Conservation (phyloP, 2,113 vertebrate species). For the Parotia lawesii region DNA sequence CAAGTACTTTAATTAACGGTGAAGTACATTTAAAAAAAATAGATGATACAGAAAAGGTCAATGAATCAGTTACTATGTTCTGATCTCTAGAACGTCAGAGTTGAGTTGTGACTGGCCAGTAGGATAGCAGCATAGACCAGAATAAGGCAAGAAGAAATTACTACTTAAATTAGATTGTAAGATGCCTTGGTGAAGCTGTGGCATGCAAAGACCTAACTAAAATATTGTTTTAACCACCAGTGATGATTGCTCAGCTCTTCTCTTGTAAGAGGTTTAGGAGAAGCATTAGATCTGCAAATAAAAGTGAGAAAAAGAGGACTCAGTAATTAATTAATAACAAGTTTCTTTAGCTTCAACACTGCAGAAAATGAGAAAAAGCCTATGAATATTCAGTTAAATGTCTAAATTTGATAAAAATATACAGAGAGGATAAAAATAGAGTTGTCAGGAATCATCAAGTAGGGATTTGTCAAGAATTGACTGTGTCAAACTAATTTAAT, state of each 20-base stretch:
- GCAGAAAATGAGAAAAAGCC: not conserved
- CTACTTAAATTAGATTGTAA: not conserved
- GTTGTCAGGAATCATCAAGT: not conserved
- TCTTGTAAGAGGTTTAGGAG: not conserved
- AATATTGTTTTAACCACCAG: not conserved
- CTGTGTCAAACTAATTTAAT: not conserved
- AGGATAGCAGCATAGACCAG: not conserved
- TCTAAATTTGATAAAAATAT: not conserved
- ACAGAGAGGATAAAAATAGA: not conserved
- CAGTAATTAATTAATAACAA: not conserved
- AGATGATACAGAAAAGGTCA: not conserved
- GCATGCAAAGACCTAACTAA: not conserved
- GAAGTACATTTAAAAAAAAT: not conserved
- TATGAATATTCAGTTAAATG: not conserved
- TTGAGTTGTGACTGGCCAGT: no score
- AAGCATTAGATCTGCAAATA: not conserved
- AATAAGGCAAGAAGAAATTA: not conserved
- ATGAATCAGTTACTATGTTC: not conserved
- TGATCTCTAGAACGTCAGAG: not conserved
- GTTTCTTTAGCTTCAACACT: not conserved
- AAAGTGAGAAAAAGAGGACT: not conserved
- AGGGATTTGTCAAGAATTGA: not conserved
- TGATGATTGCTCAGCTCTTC: not conserved
- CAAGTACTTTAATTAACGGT: not conserved
- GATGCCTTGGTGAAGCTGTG: not conserved